Conservation (phyloP, 92 coral and sea anemone genomes). For the Virgularia gustaviana region DNA sequence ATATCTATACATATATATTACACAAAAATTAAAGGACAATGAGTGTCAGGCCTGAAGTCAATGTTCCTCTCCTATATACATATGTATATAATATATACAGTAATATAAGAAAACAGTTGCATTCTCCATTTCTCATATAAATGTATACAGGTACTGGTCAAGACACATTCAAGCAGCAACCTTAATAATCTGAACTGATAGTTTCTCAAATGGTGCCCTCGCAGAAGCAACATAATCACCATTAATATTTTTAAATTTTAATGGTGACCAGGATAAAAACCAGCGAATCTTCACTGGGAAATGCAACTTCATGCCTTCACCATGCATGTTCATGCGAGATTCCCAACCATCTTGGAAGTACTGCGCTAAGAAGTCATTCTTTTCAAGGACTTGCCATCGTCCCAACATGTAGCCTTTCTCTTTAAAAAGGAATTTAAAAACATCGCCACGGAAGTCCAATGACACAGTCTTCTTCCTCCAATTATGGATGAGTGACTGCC, state of each 20-base stretch:
- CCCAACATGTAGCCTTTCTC: conserved; percentile 17
- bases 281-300: conserved; percentile 43
- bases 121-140: too few species aligned
- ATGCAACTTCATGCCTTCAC: conserved; percentile 47
- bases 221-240: conserved; percentile 7
- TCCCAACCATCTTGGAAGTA: conserved; percentile 30
- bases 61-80: too few species aligned
- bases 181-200: conserved; percentile 44
- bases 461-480: conserved; percentile 5
- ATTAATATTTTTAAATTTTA: conserved; percentile 2
- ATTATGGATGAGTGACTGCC: conserved; percentile 6
- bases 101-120: too few species aligned
- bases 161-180: conserved; percentile 49
- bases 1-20: background rate
- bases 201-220: conserved; percentile 46
- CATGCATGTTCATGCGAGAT: conserved; percentile 37
- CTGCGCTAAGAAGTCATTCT: conserved; percentile 1
- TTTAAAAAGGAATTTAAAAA: conserved; percentile 21
- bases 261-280: conserved; percentile 56
- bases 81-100: too few species aligned
- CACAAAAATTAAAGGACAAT: background rate
- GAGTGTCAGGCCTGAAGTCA: too few species aligned
- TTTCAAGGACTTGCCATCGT: conserved; percentile 18
- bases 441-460: conserved; percentile 29
- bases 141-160: too few species aligned